These are phyloP conservation scores for Epirrhoe tristata DNA, from an alignment of 2,888 invertebrate genomes.

Conservation along the genomic window DNA sequence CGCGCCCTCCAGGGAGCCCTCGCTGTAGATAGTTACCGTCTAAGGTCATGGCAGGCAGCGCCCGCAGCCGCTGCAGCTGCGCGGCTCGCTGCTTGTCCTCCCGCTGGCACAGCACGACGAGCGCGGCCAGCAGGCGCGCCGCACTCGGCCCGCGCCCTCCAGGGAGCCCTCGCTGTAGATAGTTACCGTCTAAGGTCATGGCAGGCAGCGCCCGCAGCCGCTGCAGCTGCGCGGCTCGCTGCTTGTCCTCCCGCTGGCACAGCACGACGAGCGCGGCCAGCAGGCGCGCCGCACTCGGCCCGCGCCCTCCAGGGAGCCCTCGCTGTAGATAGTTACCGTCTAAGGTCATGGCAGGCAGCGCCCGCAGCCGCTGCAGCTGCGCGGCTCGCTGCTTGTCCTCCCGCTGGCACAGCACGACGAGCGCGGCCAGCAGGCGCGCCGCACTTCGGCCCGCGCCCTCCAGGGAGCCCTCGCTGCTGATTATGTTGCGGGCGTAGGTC, in stretches of 20 bases:
- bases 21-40: constrained; percentile 57
- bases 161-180: no score
- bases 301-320: constrained; percentile 68
- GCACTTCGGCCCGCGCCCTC: constrained; percentile 69
- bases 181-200: constrained; percentile 67
- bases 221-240: constrained; percentile 63
- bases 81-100: constrained; percentile 69
- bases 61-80: constrained; percentile 63
- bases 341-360: constrained; percentile 65
- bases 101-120: constrained; percentile 61
- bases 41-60: constrained; percentile 65
- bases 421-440: constrained; percentile 50
- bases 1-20: constrained; percentile 62
- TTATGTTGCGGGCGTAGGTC: constrained; percentile 88
- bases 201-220: constrained; percentile 66
- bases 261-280: constrained; percentile 51
- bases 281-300: constrained; percentile 53
- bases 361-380: constrained; percentile 63
- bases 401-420: constrained; percentile 55
- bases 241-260: constrained; percentile 62
- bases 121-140: constrained; percentile 64
- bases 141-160: constrained; percentile 60
- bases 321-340: constrained; percentile 56
- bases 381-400: constrained; percentile 69
- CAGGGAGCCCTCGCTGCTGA: constrained; percentile 76